Base-by-base conservation (phyloP, 2,113 vertebrate species). In the Podilymbus podiceps region DNA sequence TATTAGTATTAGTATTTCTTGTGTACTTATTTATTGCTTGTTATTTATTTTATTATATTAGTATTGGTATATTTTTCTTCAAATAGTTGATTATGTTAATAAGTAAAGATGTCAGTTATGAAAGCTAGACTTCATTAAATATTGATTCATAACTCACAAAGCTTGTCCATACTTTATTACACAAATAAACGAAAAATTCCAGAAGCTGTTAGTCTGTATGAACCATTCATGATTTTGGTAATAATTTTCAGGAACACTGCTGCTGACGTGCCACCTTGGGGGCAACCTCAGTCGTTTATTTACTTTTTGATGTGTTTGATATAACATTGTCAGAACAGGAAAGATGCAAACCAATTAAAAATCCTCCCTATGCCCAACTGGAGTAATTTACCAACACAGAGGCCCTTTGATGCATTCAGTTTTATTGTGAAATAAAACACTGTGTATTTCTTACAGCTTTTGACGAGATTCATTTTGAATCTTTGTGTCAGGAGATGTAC, bases 341-440 rank as follows among this genome's bases (percentile, higher is more conserved):
- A 94, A 94, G 90, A 96, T 92, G 80, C 89, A 97, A 69, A 94
- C 83, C 97, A 97, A 96, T 98, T 97, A 97, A 98, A 97, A 97
- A 90, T 93, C 31, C 28, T 97, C 74, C 73, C 88, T 92, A 30
- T 81, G 62, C 67, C 50, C 93, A 73, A 80, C 74, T 94, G 92
- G 95, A 94, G 96, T 94, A 90, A 86, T 97, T 97, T 97, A 89
- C 91, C 66, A 93, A 83, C 91, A 79, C 68, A 86, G 33, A 91
- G 82, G 56, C 88, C 75, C 76, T 95, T 89, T 95, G 84, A 79
- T 87, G 35, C 50, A 20, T 90, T 94, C 92, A 60, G 60, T 96
- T 98, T 97, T 98, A 97, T 97, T 97, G 92, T 95, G 69, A 97
- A 97, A 97, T 97, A 92, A 96, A 95, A 87, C 64, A 89, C 44